Evolutionary conservation across 2,113 vertebrate species (phyloP).

Genomic region (Noctilio leporinus): DNA sequence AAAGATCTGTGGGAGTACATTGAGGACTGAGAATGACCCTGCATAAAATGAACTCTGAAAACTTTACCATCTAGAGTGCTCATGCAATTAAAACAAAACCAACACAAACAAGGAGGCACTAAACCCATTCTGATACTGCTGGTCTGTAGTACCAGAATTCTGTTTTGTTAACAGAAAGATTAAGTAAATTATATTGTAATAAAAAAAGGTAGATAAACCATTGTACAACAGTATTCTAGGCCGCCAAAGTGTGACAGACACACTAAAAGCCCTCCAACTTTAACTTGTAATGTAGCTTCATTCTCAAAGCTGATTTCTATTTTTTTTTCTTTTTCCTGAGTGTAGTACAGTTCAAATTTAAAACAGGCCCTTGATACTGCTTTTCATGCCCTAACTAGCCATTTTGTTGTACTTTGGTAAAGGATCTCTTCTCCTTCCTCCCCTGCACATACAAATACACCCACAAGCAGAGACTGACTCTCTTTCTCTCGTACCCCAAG

Average conservation of each 20-base stretch:
- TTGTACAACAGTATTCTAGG: constrained; percentile 99
- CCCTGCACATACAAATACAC: constrained; percentile 24
- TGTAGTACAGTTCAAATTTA: constrained; percentile 84
- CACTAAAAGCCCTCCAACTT: constrained; percentile 87
- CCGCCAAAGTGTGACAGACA: constrained; percentile 87
- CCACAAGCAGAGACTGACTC: constrained; percentile 50
- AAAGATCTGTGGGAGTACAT: constrained; percentile 99
- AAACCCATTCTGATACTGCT: constrained; percentile 82
- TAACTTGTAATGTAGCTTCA: constrained; percentile 93
- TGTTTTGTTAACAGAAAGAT: constrained; percentile 93
- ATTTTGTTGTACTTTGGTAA: constrained; percentile 87
- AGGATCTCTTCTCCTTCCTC: constrained; percentile 61
- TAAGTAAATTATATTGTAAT: constrained; percentile 99
- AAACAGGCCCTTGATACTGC: constrained; percentile 88
- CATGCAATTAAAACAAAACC: constrained; percentile 87
- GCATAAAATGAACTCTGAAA: constrained; percentile 92
- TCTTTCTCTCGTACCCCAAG: constrained; percentile 57
- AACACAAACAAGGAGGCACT: constrained; percentile 77
- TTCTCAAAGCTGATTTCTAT: constrained; percentile 83
- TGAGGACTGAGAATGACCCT: constrained; percentile 91
- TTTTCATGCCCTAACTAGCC: constrained; percentile 90
- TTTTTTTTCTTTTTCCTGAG: constrained; percentile 82
- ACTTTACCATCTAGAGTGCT: constrained; percentile 93
- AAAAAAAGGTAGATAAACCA: constrained; percentile 91
- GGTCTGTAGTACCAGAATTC: constrained; percentile 90